Percentiles rank a stretch among this genome's conserved stretches.
Conservation (phyloP, 2,888 invertebrate species). For the Tenthredo notha region DNA sequence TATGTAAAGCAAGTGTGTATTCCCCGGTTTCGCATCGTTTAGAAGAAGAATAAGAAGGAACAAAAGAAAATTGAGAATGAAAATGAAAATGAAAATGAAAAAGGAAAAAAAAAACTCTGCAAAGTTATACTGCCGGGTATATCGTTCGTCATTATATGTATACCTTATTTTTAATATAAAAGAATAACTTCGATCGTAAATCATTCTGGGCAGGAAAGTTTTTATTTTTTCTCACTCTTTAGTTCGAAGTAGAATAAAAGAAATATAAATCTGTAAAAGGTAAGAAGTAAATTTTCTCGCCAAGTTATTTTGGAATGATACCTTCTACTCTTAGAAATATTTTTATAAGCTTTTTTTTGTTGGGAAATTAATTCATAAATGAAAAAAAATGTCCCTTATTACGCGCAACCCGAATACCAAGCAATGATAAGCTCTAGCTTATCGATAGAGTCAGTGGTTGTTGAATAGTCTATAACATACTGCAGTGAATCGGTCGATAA, state of each 20-base stretch:
- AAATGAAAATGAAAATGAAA: neutral
- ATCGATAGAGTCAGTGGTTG: neutral
- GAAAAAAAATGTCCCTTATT: neutral
- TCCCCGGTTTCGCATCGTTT: neutral
- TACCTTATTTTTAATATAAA: slow-evolving; percentile 31
- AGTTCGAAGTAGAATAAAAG: neutral
- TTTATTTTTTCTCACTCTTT: neutral
- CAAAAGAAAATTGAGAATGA: neutral
- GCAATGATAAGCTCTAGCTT: neutral
- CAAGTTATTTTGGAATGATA: no score
- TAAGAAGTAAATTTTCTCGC: neutral
- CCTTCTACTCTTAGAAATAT: neutral
- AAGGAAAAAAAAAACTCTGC: neutral
- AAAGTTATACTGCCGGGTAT: neutral
- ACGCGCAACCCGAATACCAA: neutral
- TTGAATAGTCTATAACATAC: neutral
- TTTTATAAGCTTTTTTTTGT: neutral
- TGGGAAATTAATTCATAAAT: neutral
- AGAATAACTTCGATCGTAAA: slow-evolving; percentile 34
- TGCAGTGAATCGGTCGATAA: neutral
- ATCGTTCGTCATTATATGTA: neutral
- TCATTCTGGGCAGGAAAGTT: neutral
- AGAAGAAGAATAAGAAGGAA: neutral
- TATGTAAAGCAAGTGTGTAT: neutral
- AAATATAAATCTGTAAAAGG: neutral